Percentiles rank a stretch among this genome's conserved stretches.
Conservation (phyloP, 2,888 invertebrate genomes). For the Mythimna loreyi region DNA sequence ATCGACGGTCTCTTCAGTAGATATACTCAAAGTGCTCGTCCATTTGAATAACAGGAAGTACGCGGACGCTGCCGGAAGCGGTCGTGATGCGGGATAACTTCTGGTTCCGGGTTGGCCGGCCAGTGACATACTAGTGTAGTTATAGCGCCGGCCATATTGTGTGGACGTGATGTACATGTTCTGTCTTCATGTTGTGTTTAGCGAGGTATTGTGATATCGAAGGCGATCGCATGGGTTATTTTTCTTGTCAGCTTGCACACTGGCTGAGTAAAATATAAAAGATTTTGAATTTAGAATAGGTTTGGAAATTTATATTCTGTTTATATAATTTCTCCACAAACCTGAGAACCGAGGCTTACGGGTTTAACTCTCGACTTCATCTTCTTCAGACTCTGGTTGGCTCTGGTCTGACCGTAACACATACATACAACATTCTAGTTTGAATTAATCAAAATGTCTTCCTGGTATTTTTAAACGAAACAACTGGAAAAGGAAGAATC, state of each 20-base stretch:
- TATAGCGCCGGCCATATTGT: constrained; percentile 43
- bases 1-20: not conserved
- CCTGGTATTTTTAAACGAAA: not conserved
- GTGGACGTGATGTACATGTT: constrained; percentile 19
- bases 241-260: too few relatives aligned
- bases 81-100: constrained; percentile 71
- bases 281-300: too few relatives aligned
- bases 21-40: constrained; percentile 37
- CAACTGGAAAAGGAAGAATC: not conserved
- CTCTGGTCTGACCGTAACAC: not conserved
- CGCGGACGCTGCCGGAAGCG: constrained; percentile 69
- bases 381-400: not conserved
- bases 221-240: too few relatives aligned
- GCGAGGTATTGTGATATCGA: not conserved
- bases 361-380: too few relatives aligned
- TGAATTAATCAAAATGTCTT: not conserved
- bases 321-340: too few relatives aligned
- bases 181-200: constrained; percentile 5
- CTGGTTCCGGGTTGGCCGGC: constrained; percentile 71
- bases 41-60: constrained; percentile 69
- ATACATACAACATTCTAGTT: not conserved
- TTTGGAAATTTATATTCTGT: too few relatives aligned
- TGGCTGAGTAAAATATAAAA: too few relatives aligned
- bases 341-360: too few relatives aligned
- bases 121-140: constrained; percentile 49